These are phyloP conservation scores for Meta bourneti DNA, from an alignment of 2,888 invertebrate species.

Conservation along the genomic window DNA sequence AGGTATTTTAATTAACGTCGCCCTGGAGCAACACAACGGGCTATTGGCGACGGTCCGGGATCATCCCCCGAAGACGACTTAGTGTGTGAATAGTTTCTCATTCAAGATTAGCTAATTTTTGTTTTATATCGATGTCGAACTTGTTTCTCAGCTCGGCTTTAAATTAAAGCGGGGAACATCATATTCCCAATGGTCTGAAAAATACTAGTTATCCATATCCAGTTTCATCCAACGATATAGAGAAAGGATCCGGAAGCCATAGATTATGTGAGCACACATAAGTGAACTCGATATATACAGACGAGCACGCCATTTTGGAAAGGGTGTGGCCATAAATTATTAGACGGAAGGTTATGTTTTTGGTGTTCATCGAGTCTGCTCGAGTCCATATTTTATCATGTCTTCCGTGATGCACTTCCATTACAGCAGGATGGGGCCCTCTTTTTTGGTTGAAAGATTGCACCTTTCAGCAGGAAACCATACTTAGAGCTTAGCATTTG, in stretches of 20 bases:
- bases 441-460: constrained; percentile 4
- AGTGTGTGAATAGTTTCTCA: no score
- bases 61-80: no score
- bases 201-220: not conserved
- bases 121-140: no score
- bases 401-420: constrained; percentile 13
- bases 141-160: no score
- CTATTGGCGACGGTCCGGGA: no score
- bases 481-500: not conserved
- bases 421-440: constrained; percentile 42
- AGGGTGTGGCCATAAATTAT: constrained; percentile 42
- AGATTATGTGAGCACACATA: not conserved
- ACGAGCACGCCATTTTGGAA: not conserved
- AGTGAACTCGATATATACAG: not conserved
- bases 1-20: no score
- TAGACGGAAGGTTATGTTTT: constrained; percentile 8
- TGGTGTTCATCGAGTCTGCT: constrained; percentile 14
- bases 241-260: constrained; percentile 7
- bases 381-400: constrained; percentile 1
- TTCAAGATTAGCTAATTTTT: no score
- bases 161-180: no score
- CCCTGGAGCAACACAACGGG: no score
- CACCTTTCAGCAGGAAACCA: constrained; percentile 20
- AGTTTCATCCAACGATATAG: not conserved
- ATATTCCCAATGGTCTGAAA: no score